These are phyloP conservation scores for Polietes domitor DNA, from an alignment of 2,888 invertebrate species.

Conservation along the genomic window DNA sequence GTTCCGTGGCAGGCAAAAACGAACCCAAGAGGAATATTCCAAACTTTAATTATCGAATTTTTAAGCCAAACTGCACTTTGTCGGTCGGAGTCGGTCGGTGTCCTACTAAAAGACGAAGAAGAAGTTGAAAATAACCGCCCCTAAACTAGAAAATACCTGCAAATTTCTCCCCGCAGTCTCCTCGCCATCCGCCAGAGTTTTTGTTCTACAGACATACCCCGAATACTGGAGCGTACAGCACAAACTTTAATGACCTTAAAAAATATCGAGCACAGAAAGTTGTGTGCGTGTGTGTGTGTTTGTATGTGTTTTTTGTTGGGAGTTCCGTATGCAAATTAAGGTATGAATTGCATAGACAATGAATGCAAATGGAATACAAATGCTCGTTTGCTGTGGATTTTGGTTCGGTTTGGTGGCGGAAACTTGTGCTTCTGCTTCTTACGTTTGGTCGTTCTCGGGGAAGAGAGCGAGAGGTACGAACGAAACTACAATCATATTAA, in stretches of 20 bases:
- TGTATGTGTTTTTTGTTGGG: neutral
- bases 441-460: neutral
- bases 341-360: conserved; percentile 60
- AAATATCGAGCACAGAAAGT: conserved; percentile 23
- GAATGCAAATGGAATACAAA: conserved; percentile 53
- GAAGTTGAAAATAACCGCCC: neutral
- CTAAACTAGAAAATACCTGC: neutral
- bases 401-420: neutral
- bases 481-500: conserved; percentile 43
- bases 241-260: conserved; percentile 47
- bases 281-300: neutral
- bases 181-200: neutral
- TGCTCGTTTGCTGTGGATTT: conserved; percentile 34
- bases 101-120: neutral
- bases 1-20: neutral
- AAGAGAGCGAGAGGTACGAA: neutral
- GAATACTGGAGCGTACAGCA: neutral
- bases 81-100: neutral
- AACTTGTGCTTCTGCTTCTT: neutral
- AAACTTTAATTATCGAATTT: conserved; percentile 32
- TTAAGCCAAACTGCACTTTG: conserved; percentile 10
- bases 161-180: neutral
- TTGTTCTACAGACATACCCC: neutral
- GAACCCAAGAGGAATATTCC: neutral
- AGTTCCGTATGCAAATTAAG: conserved; percentile 27